Evolutionary conservation across 2,888 invertebrate species (phyloP), one percentile per base, ranked within the genome.

Genomic region (Rapana venosa): DNA sequence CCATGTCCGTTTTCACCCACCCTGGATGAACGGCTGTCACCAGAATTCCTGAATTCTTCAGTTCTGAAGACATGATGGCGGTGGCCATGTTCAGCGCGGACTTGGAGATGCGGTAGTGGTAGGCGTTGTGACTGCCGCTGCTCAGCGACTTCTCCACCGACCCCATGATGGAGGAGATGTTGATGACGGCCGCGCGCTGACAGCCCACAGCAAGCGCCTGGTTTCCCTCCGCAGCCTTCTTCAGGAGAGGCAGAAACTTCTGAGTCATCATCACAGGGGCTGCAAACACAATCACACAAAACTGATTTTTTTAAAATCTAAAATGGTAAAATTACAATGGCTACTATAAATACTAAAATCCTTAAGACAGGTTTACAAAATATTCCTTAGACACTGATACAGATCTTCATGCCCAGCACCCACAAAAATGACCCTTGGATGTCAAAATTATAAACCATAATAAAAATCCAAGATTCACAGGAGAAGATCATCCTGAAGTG

Each of bases 1-100:
- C 92, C 92, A 92, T 92, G 61, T 91, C 90, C 17, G 92, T 91
- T 26, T 88, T 87, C n/a, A 91, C 90, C 88, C 90, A 90, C 5
- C 92, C 92, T 6, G 92, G 92, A 61, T 92, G 89, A 26, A 92
- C 22, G 20, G 91, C 88, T 30, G 81, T 36, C 26, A 88, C 90
- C 47, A 91, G 36, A 56, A 92, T 90, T 11, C 91, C 90, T 74
- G 66, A 88, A 35, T 87, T 85, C 70, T 87, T 88, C 47, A 92
- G 86, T 47, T 92, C 92, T 56, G 81, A 70, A 0, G 91, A 83
- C 90, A 92, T 88, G 61, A 91, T 30, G 32, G 89, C 90, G 36
- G 90, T 91, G n/a, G 90, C 88, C 92, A 92, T 92, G 85, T 88
- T 92, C 61, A 90, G 77, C 17, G 92, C 92, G n/a, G 91, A 66